These are phyloP conservation scores for Ciconia stormi DNA, from an alignment of 2,113 vertebrate species.

Conservation along the genomic window DNA sequence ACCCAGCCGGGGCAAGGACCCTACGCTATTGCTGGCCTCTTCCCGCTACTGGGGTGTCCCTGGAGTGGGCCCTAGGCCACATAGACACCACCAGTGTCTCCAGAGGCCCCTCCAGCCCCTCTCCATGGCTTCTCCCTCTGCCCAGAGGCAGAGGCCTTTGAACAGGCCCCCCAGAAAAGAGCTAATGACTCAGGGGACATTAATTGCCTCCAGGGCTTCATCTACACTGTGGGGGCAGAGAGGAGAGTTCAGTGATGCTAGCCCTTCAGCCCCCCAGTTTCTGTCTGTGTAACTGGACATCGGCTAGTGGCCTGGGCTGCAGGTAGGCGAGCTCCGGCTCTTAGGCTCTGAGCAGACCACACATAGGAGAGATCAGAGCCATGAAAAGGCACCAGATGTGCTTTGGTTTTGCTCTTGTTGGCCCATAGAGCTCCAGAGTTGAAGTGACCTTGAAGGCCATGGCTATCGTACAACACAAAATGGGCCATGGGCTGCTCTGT, in stretches of 20 bases:
- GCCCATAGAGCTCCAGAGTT: background rate
- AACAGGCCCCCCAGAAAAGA: background rate
- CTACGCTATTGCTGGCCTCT: background rate
- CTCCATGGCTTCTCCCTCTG: background rate
- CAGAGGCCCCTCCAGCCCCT: background rate
- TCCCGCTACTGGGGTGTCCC: accelerated
- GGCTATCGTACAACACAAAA: background rate
- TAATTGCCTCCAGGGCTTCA: background rate
- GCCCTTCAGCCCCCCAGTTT: background rate
- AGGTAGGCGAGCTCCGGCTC: background rate
- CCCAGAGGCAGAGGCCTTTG: background rate
- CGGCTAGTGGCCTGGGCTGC: background rate
- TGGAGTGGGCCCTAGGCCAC: background rate
- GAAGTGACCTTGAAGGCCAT: background rate
- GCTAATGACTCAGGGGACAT: background rate
- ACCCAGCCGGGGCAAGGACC: background rate
- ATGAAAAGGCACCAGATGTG: background rate
- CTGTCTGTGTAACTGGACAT: background rate
- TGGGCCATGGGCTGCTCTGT: background rate
- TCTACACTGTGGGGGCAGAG: background rate
- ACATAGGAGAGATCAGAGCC: background rate
- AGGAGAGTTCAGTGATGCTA: background rate
- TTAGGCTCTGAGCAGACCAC: background rate
- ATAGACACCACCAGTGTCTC: background rate
- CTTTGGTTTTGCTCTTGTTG: background rate